A percentile compares a stretch with the other conserved stretches of the same genome.
Conservation (phyloP, 2,797 vertebrate genomes). For the Botia kubotai region DNA sequence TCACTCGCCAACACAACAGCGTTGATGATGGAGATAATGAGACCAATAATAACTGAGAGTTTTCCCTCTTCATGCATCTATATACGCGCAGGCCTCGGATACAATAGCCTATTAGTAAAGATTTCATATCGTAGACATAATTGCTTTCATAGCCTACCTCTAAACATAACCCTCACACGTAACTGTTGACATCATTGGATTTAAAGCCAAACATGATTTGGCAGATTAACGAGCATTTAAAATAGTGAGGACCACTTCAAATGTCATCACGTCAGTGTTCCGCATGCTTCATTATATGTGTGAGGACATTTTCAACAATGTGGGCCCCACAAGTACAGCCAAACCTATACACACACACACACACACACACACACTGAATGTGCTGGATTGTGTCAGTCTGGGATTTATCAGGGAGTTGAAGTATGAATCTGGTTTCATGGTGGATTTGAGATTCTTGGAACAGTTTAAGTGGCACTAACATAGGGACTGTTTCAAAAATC, state of each 20-base stretch:
- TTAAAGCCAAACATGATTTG: neutral
- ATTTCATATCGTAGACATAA: neutral
- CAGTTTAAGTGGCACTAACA: constrained; percentile 25
- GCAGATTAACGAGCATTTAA: neutral
- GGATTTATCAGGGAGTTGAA: constrained; percentile 31
- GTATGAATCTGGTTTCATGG: constrained; percentile 41
- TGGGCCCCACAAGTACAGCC: neutral
- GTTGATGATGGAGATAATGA: neutral
- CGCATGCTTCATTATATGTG: neutral
- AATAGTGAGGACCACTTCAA: neutral
- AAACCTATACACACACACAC: neutral
- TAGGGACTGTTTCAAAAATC: constrained; percentile 31
- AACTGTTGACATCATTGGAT: neutral
- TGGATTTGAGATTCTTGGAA: constrained; percentile 48
- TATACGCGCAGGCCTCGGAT: too few species aligned
- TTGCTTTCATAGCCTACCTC: neutral
- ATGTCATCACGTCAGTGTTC: neutral
- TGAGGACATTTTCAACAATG: neutral
- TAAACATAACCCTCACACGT: neutral
- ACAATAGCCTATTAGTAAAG: too few species aligned
- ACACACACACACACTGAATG: constrained; percentile 21
- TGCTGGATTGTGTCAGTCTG: constrained; percentile 33
- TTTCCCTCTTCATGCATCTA: neutral
- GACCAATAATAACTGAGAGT: constrained; percentile 12
- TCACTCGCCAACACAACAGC: neutral